Evolutionary conservation across 2,797 vertebrate genomes (phyloP).

Genomic region (Botia almorhae): DNA sequence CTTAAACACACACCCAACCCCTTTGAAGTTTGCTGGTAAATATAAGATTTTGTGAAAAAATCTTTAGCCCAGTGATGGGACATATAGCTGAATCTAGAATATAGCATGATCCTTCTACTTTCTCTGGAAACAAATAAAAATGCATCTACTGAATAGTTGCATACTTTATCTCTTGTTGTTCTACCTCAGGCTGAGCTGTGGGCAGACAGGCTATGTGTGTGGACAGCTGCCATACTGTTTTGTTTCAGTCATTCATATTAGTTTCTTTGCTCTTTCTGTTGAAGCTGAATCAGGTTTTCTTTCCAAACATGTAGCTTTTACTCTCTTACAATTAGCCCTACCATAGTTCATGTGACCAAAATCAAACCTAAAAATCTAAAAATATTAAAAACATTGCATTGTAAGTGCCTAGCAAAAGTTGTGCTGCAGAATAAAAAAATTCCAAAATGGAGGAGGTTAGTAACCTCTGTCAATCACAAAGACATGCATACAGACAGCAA

Average conservation of each 20-base stretch:
- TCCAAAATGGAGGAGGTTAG: no score
- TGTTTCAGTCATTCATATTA: slow-evolving; percentile 3
- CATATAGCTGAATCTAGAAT: slow-evolving; percentile 48
- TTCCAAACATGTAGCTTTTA: neutral
- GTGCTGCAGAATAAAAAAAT: neutral
- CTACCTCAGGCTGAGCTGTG: slow-evolving; percentile 20
- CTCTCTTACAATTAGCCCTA: neutral
- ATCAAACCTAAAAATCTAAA: neutral
- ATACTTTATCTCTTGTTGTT: neutral
- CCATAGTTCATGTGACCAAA: neutral
- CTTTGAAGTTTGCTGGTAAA: slow-evolving; percentile 42
- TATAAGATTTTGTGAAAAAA: slow-evolving; percentile 12
- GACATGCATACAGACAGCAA: neutral
- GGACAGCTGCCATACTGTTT: slow-evolving; percentile 2
- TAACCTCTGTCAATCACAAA: slow-evolving; percentile 8
- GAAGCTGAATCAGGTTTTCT: neutral
- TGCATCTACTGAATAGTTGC: slow-evolving; percentile 20
- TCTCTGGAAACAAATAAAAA: slow-evolving; percentile 31
- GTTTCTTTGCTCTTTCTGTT: neutral
- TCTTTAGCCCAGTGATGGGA: slow-evolving; percentile 44
- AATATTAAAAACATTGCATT: neutral
- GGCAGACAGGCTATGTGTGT: slow-evolving; percentile 16
- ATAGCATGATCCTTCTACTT: slow-evolving; percentile 21
- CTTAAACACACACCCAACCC: slow-evolving; percentile 18
- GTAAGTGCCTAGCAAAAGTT: neutral